These are phyloP conservation scores for Mellivora capensis DNA, from an alignment of 2,113 vertebrate genomes.

Conservation along the genomic window DNA sequence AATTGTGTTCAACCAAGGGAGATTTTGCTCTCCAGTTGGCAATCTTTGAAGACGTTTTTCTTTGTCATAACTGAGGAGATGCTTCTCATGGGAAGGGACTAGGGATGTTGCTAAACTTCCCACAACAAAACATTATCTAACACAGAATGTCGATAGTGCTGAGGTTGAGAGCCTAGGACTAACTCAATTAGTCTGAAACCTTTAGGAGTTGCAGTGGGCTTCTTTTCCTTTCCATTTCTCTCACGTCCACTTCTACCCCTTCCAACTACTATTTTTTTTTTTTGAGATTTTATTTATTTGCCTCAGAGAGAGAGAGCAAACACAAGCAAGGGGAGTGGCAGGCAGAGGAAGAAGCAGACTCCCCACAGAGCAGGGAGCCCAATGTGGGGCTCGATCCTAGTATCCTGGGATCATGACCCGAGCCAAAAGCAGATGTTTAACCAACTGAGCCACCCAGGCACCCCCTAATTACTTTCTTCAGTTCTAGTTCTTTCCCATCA, in stretches of 20 bases:
- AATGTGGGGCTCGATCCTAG: too few relatives aligned
- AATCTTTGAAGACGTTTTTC: conserved; percentile 28
- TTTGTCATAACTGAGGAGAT: neutral
- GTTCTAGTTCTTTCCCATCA: neutral
- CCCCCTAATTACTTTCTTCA: neutral
- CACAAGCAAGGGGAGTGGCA: too few relatives aligned
- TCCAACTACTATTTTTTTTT: neutral
- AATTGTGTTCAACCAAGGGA: neutral
- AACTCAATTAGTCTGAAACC: neutral
- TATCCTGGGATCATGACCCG: too few relatives aligned
- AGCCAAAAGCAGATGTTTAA: too few relatives aligned
- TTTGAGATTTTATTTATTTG: too few relatives aligned
- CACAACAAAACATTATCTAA: neutral
- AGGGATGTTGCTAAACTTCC: neutral
- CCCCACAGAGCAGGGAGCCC: too few relatives aligned
- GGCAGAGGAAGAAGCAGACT: too few relatives aligned
- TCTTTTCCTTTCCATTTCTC: neutral
- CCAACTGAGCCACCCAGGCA: too few relatives aligned
- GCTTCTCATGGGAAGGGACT: neutral
- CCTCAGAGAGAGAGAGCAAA: too few relatives aligned
- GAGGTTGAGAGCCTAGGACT: neutral
- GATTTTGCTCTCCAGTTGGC: neutral
- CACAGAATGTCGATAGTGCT: neutral
- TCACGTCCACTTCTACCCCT: neutral
- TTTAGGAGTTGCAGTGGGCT: neutral